A percentile compares a stretch with the other conserved stretches of the same genome.
phyloP scores from a whole-genome alignment of 2,113 vertebrate species.

The Coptodon rendalli region DNA sequence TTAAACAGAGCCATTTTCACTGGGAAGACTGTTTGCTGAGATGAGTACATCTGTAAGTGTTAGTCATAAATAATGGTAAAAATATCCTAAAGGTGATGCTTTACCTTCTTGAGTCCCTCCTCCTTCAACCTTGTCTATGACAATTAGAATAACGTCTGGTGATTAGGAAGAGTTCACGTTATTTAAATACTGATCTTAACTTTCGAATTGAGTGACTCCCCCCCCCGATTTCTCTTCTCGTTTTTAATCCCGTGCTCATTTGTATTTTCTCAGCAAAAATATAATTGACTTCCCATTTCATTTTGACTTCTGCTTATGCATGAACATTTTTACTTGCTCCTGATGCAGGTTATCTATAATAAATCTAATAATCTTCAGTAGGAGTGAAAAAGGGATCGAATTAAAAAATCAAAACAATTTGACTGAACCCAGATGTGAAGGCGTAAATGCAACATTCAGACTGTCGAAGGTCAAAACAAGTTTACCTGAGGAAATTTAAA shows the following conservation, averaged over 20 bases:
- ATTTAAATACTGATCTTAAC: neutral
- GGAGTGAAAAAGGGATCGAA: rapidly evolving
- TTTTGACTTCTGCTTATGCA: neutral
- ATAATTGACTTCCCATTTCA: neutral
- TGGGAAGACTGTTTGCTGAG: rapidly evolving
- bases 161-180: neutral
- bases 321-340: rapidly evolving
- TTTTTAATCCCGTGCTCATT: neutral
- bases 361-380: rapidly evolving
- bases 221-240: rapidly evolving
- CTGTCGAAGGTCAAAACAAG: neutral
- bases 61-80: neutral
- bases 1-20: neutral
- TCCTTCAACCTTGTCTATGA: rapidly evolving
- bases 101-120: neutral
- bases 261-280: neutral
- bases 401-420: neutral
- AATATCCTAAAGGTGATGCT: rapidly evolving
- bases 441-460: neutral
- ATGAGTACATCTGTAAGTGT: rapidly evolving
- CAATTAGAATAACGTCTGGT: neutral
- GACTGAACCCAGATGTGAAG: neutral
- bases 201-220: rapidly evolving
- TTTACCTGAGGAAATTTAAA: neutral
- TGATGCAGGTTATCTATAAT: neutral